These are phyloP conservation scores for Megalops cyprinoides DNA, from an alignment of 2,797 vertebrate species.

Conservation along the genomic window DNA sequence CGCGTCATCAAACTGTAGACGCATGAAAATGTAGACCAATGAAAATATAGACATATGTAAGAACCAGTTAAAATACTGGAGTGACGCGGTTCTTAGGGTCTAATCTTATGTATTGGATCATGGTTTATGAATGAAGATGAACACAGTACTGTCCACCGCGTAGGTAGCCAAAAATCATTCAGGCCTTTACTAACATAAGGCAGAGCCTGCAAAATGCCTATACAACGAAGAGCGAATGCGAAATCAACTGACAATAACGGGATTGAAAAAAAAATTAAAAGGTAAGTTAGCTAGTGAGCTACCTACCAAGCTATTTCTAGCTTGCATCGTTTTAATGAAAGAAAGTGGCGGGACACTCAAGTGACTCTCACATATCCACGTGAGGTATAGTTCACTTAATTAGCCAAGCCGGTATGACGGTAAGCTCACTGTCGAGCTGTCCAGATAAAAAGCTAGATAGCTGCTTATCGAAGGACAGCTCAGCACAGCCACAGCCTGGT, in stretches of 20 bases:
- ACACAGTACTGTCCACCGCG: too few relatives aligned
- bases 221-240: slow-evolving; percentile 61
- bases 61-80: neutral
- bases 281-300: slow-evolving; percentile 52
- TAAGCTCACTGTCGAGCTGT: too few relatives aligned
- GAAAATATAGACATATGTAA: neutral
- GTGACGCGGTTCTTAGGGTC: neutral
- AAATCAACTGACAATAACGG: slow-evolving; percentile 63
- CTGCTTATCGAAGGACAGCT: neutral
- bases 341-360: neutral
- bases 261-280: slow-evolving; percentile 78
- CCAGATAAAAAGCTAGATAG: neutral
- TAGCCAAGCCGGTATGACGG: too few relatives aligned
- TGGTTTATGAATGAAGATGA: neutral
- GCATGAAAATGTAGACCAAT: neutral
- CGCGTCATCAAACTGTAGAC: too few relatives aligned
- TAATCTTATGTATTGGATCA: neutral
- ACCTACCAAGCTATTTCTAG: neutral
- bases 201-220: slow-evolving; percentile 55
- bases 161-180: too few relatives aligned
- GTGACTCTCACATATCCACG: neutral
- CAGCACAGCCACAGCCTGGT: too few relatives aligned
- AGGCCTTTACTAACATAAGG: neutral
- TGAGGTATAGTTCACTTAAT: too few relatives aligned
- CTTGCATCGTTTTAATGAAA: neutral